Percentiles rank a stretch among this genome's conserved stretches.
Evolutionary conservation across 2,888 invertebrate species (phyloP).

Genomic region (Mesoligia furuncula): DNA sequence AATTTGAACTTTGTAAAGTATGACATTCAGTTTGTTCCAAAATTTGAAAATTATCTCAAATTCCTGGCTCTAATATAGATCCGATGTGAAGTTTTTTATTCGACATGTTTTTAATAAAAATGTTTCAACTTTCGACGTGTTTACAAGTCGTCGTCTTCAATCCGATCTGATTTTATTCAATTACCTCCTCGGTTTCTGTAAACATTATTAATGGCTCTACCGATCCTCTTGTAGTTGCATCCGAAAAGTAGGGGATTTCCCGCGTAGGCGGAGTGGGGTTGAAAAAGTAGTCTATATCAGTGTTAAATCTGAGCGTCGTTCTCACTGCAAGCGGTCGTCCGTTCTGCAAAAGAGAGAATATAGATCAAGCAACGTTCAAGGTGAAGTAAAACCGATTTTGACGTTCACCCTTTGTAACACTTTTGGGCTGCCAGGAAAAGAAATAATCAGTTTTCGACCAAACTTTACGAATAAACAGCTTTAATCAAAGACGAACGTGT

Average conservation of each 20-base stretch:
- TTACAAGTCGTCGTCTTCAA: not conserved
- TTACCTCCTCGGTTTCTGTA: not conserved
- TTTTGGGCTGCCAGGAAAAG: not conserved
- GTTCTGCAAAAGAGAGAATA: constrained; percentile 1
- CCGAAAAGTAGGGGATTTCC: not conserved
- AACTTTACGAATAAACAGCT: not conserved
- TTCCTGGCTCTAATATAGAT: not conserved
- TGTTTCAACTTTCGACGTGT: not conserved
- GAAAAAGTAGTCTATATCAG: not conserved
- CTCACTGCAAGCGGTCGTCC: not conserved
- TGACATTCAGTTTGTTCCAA: not conserved
- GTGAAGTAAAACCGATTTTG: not conserved
- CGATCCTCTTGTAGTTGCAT: constrained; percentile 5
- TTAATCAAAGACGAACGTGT: not conserved
- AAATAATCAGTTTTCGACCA: not conserved
- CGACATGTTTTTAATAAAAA: not conserved
- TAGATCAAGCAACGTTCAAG: too few relatives aligned
- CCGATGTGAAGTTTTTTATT: not conserved
- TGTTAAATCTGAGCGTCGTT: constrained; percentile 10
- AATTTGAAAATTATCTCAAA: not conserved
- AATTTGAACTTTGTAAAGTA: not conserved
- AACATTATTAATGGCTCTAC: not conserved
- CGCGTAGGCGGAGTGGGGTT: not conserved
- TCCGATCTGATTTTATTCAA: constrained; percentile 4
- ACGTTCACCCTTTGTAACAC: not conserved